A percentile compares a stretch with the other conserved stretches of the same genome.
phyloP scores from a whole-genome alignment of 2,888 invertebrate species.

The Sarcophaga variegata region DNA sequence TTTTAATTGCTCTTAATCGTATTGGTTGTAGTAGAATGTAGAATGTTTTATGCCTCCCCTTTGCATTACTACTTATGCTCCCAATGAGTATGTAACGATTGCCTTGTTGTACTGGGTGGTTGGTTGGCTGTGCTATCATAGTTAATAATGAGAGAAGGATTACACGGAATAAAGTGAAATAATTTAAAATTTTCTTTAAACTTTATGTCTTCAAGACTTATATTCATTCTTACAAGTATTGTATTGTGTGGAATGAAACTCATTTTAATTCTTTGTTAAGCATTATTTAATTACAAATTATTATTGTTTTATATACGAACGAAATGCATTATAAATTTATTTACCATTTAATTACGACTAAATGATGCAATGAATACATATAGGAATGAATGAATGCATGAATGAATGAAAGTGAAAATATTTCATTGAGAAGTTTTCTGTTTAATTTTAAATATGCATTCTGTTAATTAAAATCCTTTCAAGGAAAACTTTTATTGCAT shows the following conservation, averaged over 20 bases:
- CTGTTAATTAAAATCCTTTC: constrained; percentile 13
- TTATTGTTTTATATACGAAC: constrained; percentile 12
- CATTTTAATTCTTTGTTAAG: constrained; percentile 54
- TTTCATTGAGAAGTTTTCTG: neutral
- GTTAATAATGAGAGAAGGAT: neutral
- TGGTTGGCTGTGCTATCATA: neutral
- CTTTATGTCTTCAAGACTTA: neutral
- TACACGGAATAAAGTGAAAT: neutral
- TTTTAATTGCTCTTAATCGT: constrained; percentile 64
- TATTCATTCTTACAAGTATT: neutral
- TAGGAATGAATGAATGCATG: too few relatives aligned
- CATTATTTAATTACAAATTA: constrained; percentile 56
- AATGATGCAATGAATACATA: too few relatives aligned
- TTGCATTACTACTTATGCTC: neutral
- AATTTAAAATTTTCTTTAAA: constrained; percentile 6
- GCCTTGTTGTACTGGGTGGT: neutral
- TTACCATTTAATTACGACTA: constrained; percentile 2
- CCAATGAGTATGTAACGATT: neutral
- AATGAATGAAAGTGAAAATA: too few relatives aligned
- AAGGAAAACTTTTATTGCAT: neutral
- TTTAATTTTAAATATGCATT: constrained; percentile 27
- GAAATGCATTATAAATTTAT: constrained; percentile 42
- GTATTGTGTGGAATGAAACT: constrained; percentile 10
- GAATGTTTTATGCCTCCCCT: constrained; percentile 2
- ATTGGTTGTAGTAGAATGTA: constrained; percentile 20